Evolutionary conservation across 2,113 vertebrate genomes (phyloP), one percentile per base, ranked within the genome.

Genomic region (Charina bottae): DNA sequence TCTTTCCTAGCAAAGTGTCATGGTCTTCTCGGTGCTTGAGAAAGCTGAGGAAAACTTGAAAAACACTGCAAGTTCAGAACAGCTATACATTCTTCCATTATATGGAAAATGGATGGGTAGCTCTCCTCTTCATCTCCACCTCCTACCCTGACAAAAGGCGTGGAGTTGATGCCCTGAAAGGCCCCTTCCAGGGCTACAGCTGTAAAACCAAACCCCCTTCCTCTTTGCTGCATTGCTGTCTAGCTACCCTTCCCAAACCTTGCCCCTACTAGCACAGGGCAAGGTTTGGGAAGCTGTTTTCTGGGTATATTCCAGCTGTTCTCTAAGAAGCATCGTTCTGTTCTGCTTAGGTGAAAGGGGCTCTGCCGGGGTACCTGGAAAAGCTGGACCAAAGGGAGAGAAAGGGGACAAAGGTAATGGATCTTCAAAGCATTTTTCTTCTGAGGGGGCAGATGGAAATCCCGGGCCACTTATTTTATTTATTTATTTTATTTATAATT

Each of bases 381-480:
- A 93, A 88, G 92, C 93, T 87, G 89, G 87, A 78, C 87, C 92
- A 53, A 90, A 92, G 89, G 91, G 42, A 89, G 55, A 93, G 1
- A 89, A 91, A 94, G 93, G 33, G 92, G 17, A 28, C 84, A 23
- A 53, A 7, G 19, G 84, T 89, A 88, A 91, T 24, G 46, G 17
- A 33, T 4, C 33, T 83, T 33, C 37, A 90, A 59, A 78, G 33
- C 17, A 0, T 78, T 78, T 78, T 28, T 85, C 4, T 33, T 55
- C 12, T 4, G 33, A 2, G 58, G 26, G 60, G 54, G 84, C 5
- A 53, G 9, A 24, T n/a, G 21, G 19, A 58, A 53, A 68, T 28
- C 9, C 58, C 24, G 58, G 26, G 6, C 2, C n/a, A 9, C 72
- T 21, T n/a, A n/a, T n/a, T n/a, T n/a, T n/a, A n/a, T n/a, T n/a